Conservation (phyloP, 2,888 invertebrate species). For the Scaptomyza parva region DNA sequence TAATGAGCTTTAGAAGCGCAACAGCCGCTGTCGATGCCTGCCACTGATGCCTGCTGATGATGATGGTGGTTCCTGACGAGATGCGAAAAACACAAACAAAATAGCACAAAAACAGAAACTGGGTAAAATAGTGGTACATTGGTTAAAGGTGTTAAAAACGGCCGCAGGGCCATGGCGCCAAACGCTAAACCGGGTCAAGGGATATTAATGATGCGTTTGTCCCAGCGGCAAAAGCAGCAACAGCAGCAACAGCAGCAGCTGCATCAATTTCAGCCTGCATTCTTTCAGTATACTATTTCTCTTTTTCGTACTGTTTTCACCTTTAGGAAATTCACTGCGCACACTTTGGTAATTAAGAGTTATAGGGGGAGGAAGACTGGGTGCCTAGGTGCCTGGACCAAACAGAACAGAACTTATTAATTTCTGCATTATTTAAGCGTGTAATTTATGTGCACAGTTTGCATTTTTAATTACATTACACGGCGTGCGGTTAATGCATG, state of each 20-base stretch:
- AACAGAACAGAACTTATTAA: constrained; percentile 74
- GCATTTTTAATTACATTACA: constrained; percentile 78
- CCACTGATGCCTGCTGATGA: too few species aligned
- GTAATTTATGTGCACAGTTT: constrained; percentile 76
- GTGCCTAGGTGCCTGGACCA: constrained; percentile 14
- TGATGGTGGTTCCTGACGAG: constrained; percentile 39
- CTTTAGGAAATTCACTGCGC: constrained; percentile 42
- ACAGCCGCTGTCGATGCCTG: constrained; percentile 38
- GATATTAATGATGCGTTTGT: constrained; percentile 60
- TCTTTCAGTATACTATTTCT: background rate
- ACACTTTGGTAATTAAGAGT: constrained; percentile 70
- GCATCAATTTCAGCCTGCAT: constrained; percentile 34
- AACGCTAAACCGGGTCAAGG: constrained; percentile 59
- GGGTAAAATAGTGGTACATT: constrained; percentile 10
- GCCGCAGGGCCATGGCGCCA: constrained; percentile 30
- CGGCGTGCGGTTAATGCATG: constrained; percentile 73
- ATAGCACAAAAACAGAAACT: background rate
- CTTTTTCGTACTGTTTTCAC: constrained; percentile 24
- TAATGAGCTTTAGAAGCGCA: constrained; percentile 49
- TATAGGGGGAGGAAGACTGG: constrained; percentile 34
- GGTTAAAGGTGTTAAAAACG: constrained; percentile 47
- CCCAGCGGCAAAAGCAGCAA: constrained; percentile 18
- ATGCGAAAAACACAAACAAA: background rate
- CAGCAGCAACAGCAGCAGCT: constrained; percentile 31
- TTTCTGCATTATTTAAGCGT: constrained; percentile 77